Base-by-base conservation (phyloP, 2,888 invertebrate genomes). In the Argyresthia albistria region DNA sequence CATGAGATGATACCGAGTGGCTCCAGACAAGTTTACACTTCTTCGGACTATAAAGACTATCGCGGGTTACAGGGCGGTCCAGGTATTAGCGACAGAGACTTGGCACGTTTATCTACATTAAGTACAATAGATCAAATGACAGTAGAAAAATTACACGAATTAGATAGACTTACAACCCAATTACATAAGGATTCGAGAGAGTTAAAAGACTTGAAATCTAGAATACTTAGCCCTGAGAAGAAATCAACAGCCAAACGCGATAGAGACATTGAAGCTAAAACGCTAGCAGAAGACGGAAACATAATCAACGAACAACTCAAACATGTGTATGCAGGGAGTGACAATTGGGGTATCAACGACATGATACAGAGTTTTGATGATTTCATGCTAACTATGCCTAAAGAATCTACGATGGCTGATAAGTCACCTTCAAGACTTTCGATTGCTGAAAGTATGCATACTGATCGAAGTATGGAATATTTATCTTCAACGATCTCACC, bases 41-140 rank as follows among this genome's bases (percentile, higher is more conserved):
- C 94, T 6, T 88, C 91, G 57, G 94, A 94, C 76, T 94, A 94
- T 66, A 93, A 93, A 77, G 92, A 93, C 71, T 94, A 94, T 65
- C 88, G 93, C 55, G 93, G 93, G 58, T 60, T 83, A 60, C 83
- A 86, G 54, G 91, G 92, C 66, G 92, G 92, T 36, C 91, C 93
- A 7, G 92, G 92, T 67, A 91, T 94, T 60, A 93, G 91, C 70
- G 94, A 94, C 77, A 92, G 93, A 73, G 94, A 94, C 74, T 83
- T 94, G 62, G 93, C 92, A 59, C 93, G 94, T 80, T 83, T 94
- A 59, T 91, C 92, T 59, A 89, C 92, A 67, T 89, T 94, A 73
- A 93, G 92, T 79, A 91, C 92, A 58, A 91, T 94, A 71, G 93
- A 94, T 80, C 92, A 93, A 77, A 92, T 92, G 57, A 91, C 93